Evolutionary conservation across 2,888 invertebrate species (phyloP).

Genomic region (Agrotis clavis): DNA sequence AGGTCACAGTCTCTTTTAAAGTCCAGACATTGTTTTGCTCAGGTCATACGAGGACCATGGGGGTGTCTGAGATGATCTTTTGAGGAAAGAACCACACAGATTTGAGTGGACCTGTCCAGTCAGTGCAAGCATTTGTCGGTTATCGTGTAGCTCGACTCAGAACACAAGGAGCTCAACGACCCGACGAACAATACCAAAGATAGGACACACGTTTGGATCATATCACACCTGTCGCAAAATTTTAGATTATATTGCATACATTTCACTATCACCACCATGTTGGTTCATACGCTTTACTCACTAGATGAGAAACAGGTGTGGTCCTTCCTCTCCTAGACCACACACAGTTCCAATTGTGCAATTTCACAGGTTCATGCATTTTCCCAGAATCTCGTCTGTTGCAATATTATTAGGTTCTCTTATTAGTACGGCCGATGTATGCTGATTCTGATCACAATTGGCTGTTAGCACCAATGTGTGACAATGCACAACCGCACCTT

Average conservation of each 20-base stretch:
- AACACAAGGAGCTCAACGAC: too few relatives aligned
- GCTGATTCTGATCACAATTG: slow-evolving; percentile 56
- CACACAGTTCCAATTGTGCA: slow-evolving; percentile 36
- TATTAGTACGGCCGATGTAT: slow-evolving; percentile 45
- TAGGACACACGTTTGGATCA: too few relatives aligned
- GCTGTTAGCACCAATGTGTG: slow-evolving; percentile 57
- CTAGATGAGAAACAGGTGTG: neutral
- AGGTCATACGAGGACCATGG: too few relatives aligned
- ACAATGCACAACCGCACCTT: slow-evolving; percentile 55
- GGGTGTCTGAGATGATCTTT: too few relatives aligned
- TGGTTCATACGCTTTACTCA: slow-evolving; percentile 4
- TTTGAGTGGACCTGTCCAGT: too few relatives aligned
- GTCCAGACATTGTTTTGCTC: too few relatives aligned
- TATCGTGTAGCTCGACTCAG: too few relatives aligned
- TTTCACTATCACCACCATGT: slow-evolving; percentile 5
- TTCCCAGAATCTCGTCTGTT: slow-evolving; percentile 22
- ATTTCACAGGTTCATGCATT: slow-evolving; percentile 12
- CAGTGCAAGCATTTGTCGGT: too few relatives aligned
- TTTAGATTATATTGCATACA: neutral
- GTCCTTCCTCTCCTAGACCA: slow-evolving; percentile 31
- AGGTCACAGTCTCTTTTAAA: too few relatives aligned
- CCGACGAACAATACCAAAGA: too few relatives aligned
- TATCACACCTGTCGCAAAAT: neutral
- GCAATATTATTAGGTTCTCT: slow-evolving; percentile 42
- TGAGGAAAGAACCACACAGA: too few relatives aligned